Evolutionary conservation across 1,140 invertebrate genomes (phyloP).

Genomic region (Drosophila murphyi): DNA sequence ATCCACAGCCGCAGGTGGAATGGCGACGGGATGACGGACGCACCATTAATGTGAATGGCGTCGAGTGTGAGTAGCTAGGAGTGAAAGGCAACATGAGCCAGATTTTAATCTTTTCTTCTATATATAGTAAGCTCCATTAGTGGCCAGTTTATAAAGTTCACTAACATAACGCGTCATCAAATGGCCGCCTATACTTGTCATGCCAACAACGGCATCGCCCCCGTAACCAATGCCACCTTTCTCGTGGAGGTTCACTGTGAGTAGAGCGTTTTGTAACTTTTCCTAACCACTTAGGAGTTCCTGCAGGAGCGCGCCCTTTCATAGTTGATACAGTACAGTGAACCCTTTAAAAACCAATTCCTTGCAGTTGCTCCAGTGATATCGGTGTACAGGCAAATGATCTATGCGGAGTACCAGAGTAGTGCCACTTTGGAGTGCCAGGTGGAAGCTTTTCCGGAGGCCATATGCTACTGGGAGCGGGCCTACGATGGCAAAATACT

Average conservation of each 20-base stretch:
- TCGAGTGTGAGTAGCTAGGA: slow-evolving; percentile 72
- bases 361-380: slow-evolving; percentile 92
- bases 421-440: slow-evolving; percentile 92
- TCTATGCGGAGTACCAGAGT: slow-evolving; percentile 89
- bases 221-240: slow-evolving; percentile 91
- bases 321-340: background rate
- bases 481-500: slow-evolving; percentile 90
- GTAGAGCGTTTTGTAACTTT: slow-evolving; percentile 77
- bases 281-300: no score
- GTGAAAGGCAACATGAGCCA: background rate
- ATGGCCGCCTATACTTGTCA: slow-evolving; percentile 94
- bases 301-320: no score
- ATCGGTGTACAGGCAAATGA: slow-evolving; percentile 90
- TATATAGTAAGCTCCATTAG: slow-evolving; percentile 87
- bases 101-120: background rate
- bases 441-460: slow-evolving; percentile 94
- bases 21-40: slow-evolving; percentile 90
- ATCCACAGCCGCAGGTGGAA: slow-evolving; percentile 89
- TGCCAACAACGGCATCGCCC: slow-evolving; percentile 95
- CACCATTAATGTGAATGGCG: slow-evolving; percentile 86
- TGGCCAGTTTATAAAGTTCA: slow-evolving; percentile 91
- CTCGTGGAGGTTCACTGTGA: slow-evolving; percentile 95
- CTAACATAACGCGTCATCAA: slow-evolving; percentile 92
- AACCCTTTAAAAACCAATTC: background rate
- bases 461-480: slow-evolving; percentile 93